A percentile compares a stretch with the other conserved stretches of the same genome.
Conservation (phyloP, 2,888 invertebrate genomes). For the Smittia sp. region DNA sequence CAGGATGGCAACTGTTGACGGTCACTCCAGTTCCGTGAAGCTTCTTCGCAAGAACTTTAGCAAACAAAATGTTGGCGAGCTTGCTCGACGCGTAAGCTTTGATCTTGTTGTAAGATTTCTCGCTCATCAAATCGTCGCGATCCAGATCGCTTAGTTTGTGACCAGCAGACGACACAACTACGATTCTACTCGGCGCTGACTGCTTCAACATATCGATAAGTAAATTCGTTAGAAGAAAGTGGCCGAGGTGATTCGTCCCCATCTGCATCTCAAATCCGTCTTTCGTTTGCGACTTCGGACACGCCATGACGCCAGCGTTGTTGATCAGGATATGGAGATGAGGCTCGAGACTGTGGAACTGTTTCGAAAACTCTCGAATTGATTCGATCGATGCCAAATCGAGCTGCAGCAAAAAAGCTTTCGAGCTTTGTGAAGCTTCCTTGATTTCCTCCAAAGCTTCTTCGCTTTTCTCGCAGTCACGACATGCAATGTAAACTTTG, state of each 20-base stretch:
- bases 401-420: constrained; percentile 70
- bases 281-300: constrained; percentile 61
- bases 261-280: constrained; percentile 81
- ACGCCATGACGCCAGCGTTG: constrained; percentile 79
- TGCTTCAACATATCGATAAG: constrained; percentile 67
- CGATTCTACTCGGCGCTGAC: constrained; percentile 67
- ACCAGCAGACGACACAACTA: constrained; percentile 68
- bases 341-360: constrained; percentile 61
- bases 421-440: constrained; percentile 65
- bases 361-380: constrained; percentile 63
- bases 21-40: constrained; percentile 69
- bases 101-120: constrained; percentile 60
- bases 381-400: constrained; percentile 73
- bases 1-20: constrained; percentile 76
- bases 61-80: constrained; percentile 74
- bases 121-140: constrained; percentile 68
- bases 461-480: constrained; percentile 75
- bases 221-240: constrained; percentile 74
- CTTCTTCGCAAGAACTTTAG: constrained; percentile 63
- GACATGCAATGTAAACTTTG: constrained; percentile 82
- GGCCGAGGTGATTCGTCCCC: constrained; percentile 79
- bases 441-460: constrained; percentile 65
- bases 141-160: constrained; percentile 65
- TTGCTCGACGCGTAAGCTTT: constrained; percentile 77
- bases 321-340: constrained; percentile 70